phyloP scores from a whole-genome alignment of 2,113 vertebrate species.

The Gopherus evgoodei region DNA sequence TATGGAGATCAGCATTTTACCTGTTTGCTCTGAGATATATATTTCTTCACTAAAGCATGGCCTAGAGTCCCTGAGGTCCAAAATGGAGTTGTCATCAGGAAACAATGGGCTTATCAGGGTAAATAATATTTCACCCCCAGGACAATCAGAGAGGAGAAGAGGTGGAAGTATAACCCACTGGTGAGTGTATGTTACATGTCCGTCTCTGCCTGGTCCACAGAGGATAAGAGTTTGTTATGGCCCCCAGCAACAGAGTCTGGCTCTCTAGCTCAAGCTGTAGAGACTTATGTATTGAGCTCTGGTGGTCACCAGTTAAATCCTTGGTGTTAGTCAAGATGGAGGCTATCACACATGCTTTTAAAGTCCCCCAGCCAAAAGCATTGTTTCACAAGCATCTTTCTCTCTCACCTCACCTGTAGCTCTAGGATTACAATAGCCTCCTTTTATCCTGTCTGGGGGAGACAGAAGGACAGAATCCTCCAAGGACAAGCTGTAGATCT shows the following conservation, averaged over 20 bases:
- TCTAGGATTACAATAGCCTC: not conserved
- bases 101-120: not conserved
- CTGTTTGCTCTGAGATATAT: not conserved
- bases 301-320: not conserved
- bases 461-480: not conserved
- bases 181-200: rapidly evolving
- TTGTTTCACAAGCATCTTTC: not conserved
- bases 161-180: not conserved
- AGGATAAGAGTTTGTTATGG: not conserved
- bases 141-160: not conserved
- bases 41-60: not conserved
- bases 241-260: not conserved
- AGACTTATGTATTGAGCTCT: not conserved
- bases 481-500: not conserved
- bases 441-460: not conserved
- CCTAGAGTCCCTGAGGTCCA: not conserved
- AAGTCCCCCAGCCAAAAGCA: not conserved
- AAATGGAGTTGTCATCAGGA: not conserved
- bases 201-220: not conserved
- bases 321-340: not conserved
- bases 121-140: not conserved
- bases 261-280: not conserved
- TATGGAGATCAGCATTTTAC: not conserved
- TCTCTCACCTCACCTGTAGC: not conserved
- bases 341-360: not conserved